A percentile compares a stretch with the other conserved stretches of the same genome.
phyloP scores from a whole-genome alignment of 2,888 invertebrate species.

The Myopa tessellatipennis region DNA sequence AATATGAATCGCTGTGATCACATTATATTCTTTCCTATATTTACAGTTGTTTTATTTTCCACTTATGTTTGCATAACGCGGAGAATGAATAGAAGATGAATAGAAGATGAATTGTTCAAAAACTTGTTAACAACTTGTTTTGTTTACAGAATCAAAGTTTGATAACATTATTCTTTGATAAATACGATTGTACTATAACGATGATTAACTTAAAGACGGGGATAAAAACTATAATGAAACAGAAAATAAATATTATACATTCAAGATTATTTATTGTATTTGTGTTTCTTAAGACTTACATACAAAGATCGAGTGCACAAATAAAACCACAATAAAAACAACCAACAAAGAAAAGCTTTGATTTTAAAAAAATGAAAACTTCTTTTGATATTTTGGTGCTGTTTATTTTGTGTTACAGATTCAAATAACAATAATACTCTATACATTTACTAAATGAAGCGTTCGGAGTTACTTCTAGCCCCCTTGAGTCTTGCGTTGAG shows the following conservation, averaged over 20 bases:
- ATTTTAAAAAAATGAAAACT: too few relatives aligned
- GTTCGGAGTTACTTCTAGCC: too few relatives aligned
- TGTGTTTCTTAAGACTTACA: too few relatives aligned
- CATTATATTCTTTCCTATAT: background rate
- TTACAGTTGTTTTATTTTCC: background rate
- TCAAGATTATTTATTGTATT: too few relatives aligned
- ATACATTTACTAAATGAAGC: too few relatives aligned
- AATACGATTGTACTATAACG: background rate
- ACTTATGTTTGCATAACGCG: conserved; percentile 25
- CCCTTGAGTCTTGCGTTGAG: background rate
- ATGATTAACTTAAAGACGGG: too few relatives aligned
- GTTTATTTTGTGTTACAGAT: too few relatives aligned
- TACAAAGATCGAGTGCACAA: background rate
- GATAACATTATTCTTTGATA: conserved; percentile 19
- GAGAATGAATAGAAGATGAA: too few relatives aligned
- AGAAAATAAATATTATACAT: too few relatives aligned
- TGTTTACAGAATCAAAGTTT: conserved; percentile 4
- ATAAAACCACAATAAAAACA: background rate
- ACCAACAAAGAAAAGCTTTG: background rate
- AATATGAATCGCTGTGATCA: conserved; percentile 2
- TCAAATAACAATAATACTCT: too few relatives aligned
- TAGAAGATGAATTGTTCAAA: conserved; percentile 15
- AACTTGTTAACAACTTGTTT: conserved; percentile 23
- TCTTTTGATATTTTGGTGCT: too few relatives aligned
- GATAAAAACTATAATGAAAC: too few relatives aligned